These are phyloP conservation scores for Orchestia grillus DNA, from an alignment of 1,140 invertebrate species.

Conservation along the genomic window DNA sequence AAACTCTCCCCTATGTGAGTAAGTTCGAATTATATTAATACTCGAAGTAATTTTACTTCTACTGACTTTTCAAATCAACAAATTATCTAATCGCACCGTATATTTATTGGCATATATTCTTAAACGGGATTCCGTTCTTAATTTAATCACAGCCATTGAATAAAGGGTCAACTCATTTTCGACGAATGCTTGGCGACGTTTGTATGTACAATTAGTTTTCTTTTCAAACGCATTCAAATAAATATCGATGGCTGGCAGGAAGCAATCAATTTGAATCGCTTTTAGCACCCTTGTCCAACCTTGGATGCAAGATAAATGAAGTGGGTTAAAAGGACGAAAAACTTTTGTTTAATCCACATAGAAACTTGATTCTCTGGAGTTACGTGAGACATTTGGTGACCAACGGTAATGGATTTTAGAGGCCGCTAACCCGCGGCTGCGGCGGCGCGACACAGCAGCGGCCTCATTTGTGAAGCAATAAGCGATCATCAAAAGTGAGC, in stretches of 20 bases:
- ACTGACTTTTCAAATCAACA: no score
- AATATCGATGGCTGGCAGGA: not conserved
- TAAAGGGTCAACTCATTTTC: not conserved
- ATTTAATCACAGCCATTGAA: not conserved
- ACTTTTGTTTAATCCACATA: not conserved
- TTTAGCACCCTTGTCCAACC: not conserved
- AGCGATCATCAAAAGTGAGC: slow-evolving; percentile 24
- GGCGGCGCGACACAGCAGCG: not conserved
- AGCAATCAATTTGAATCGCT: not conserved
- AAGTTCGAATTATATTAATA: no score
- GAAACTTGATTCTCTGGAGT: not conserved
- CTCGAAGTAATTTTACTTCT: no score
- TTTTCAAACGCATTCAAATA: not conserved
- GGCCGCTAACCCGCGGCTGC: not conserved
- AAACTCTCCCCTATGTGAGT: no score
- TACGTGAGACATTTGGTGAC: not conserved
- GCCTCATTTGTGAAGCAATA: slow-evolving; percentile 38
- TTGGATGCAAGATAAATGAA: not conserved
- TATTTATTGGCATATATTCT: no score
- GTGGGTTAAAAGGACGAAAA: not conserved
- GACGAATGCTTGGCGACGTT: not conserved
- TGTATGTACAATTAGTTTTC: not conserved
- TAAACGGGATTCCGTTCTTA: not conserved
- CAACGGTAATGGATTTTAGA: not conserved
- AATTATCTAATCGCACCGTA: no score